phyloP scores from a whole-genome alignment of 2,888 invertebrate species.

The Drosophila glabriapex region DNA sequence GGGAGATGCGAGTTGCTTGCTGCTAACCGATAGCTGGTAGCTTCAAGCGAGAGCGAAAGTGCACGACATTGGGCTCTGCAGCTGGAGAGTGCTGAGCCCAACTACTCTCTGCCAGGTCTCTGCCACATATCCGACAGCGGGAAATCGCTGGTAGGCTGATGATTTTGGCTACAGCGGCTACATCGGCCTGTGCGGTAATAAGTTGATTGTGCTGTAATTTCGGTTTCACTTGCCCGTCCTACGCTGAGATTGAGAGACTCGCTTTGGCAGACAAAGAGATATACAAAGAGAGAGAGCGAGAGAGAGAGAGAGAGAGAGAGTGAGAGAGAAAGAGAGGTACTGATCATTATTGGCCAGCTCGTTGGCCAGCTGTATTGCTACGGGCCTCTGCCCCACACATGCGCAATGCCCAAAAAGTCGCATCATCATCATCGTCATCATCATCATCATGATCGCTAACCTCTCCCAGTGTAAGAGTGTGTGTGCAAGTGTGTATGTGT shows the following conservation, averaged over 20 bases:
- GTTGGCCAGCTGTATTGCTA: slow-evolving; percentile 45
- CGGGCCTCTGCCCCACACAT: slow-evolving; percentile 66
- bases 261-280: slow-evolving; percentile 15
- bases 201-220: slow-evolving; percentile 83
- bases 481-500: slow-evolving; percentile 42
- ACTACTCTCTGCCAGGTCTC: slow-evolving; percentile 7
- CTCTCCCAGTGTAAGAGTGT: slow-evolving; percentile 46
- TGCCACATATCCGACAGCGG: slow-evolving; percentile 74
- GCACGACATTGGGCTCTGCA: slow-evolving; percentile 70
- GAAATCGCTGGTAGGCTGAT: slow-evolving; percentile 55
- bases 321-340: not conserved
- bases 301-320: not conserved
- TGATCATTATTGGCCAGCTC: slow-evolving; percentile 77
- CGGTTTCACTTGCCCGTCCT: slow-evolving; percentile 75
- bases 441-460: slow-evolving; percentile 36
- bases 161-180: slow-evolving; percentile 20
- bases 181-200: slow-evolving; percentile 75
- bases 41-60: slow-evolving; percentile 74
- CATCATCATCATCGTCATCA: slow-evolving; percentile 59
- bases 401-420: slow-evolving; percentile 65
- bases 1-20: slow-evolving; percentile 24
- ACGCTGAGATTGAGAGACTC: slow-evolving; percentile 57
- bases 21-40: slow-evolving; percentile 22
- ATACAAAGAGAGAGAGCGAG: not conserved
- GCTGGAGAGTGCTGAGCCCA: slow-evolving; percentile 9